phyloP scores from a whole-genome alignment of 37 sponge, comb jelly and placozoan genomes.

The Eunapius fragilis region DNA sequence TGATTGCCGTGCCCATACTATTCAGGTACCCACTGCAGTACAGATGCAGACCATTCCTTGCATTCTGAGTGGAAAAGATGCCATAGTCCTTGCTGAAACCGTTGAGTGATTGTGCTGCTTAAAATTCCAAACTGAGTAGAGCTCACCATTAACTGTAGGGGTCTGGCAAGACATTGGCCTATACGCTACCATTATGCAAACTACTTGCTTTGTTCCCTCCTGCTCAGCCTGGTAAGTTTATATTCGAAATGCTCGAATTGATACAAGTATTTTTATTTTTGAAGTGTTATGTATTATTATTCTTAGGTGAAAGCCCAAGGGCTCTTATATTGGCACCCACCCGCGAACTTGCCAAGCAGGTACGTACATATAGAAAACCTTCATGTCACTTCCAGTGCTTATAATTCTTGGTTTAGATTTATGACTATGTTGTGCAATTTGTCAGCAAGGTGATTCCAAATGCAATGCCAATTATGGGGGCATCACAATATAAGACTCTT shows the following conservation, averaged over 20 bases:
- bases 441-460: background rate
- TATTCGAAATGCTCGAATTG: background rate
- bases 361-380: background rate
- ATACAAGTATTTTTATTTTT: background rate
- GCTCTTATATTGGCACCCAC: conserved; percentile 40
- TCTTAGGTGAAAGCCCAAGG: conserved; percentile 27
- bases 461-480: background rate
- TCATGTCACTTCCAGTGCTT: background rate
- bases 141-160: conserved; percentile 3
- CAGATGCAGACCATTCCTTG: conserved; percentile 52
- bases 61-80: conserved; percentile 31
- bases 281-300: no score
- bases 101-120: conserved; percentile 9
- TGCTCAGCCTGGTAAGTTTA: background rate
- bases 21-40: conserved; percentile 26
- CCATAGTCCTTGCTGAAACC: conserved; percentile 47
- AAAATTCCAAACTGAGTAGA: background rate
- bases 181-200: conserved; percentile 29
- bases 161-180: conserved; percentile 46
- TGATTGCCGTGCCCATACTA: no score
- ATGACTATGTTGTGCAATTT: background rate
- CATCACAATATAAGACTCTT: conserved; percentile 3
- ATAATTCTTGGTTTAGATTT: background rate
- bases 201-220: conserved; percentile 27
- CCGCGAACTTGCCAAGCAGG: conserved; percentile 45